Percentiles rank a stretch among this genome's conserved stretches.
Conservation (phyloP, 2,113 vertebrate genomes). For the mouse (Mus musculus) region DNA sequence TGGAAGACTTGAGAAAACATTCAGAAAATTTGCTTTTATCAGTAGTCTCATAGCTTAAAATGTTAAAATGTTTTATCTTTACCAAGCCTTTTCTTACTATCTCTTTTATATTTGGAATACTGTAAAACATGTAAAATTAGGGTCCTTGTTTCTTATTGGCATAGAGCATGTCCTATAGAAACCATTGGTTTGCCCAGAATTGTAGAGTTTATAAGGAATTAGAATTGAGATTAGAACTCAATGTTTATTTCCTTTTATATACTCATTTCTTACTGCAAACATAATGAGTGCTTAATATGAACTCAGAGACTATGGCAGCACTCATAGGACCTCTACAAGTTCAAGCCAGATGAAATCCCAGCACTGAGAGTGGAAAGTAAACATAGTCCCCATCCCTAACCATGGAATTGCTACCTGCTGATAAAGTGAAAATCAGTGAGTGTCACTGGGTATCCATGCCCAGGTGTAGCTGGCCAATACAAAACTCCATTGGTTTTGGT, state of each 20-base stretch:
- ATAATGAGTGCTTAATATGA: neutral
- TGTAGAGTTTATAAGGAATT: neutral
- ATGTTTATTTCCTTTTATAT: neutral
- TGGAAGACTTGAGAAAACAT: neutral
- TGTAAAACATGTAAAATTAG: constrained; percentile 6
- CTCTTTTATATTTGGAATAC: constrained; percentile 5
- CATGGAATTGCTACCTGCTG: neutral
- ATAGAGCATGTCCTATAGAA: neutral
- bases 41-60: neutral
- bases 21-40: neutral
- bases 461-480: neutral
- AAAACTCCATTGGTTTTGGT: neutral
- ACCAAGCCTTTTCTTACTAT: constrained; percentile 1
- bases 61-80: constrained; percentile 27
- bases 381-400: neutral
- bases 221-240: constrained; percentile 41
- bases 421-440: neutral
- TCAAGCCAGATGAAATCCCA: neutral
- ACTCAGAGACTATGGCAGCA: neutral
- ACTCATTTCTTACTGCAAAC: constrained; percentile 20
- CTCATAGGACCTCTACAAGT: neutral
- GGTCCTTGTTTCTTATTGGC: neutral
- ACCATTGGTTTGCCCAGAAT: constrained; percentile 40
- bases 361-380: neutral
- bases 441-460: neutral